Evolutionary conservation across 2,113 vertebrate species (phyloP), one percentile per base, ranked within the genome.

Genomic region (Dromiciops gliroides): DNA sequence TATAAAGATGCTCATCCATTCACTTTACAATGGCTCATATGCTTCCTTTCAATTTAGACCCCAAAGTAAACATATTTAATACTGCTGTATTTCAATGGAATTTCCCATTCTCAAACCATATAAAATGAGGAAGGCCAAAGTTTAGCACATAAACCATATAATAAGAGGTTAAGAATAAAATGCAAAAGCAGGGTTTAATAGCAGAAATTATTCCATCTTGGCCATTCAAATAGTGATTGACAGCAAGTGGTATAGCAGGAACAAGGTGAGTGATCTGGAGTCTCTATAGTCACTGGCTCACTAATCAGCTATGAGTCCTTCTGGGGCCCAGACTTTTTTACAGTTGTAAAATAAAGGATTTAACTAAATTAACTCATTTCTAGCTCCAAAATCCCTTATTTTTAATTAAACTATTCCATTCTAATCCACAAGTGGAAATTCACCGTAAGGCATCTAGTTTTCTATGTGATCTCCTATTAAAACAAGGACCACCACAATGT

Each of bases 341-440:
- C 92, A 92, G n/a, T 48, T 94, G 50, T 83, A 94, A 60, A 16
- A 94, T 50, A 4, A 91, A 56, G 14, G 48, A 28, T 16, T 49
- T 1, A 31, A 5, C 56, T 93, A 12, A 0, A 51, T 56, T 49
- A 60, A 51, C 75, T 93, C 56, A 60, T 51, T 49, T 60, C 48
- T 23, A 94, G 52, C 26, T 95, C 89, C 93, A 94, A 94, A 96
- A 90, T 90, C 51, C 37, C 48, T 93, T 7, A 31, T 89, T 95
- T 60, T 50, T 51, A 51, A 88, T 48, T 50, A 56, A 22, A 49
- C 94, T 75, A 97, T 49, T 93, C 28, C 10, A 14, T 44, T 83
- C 6, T 83, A 83, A 19, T n/a, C 37, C 16, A 44, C 49, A 94
- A 89, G 53, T 94, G 56, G 31, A 91, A 93, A 94, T 90, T 47